These are phyloP conservation scores for Plebejus argus DNA, from an alignment of 2,888 invertebrate genomes.

Conservation along the genomic window DNA sequence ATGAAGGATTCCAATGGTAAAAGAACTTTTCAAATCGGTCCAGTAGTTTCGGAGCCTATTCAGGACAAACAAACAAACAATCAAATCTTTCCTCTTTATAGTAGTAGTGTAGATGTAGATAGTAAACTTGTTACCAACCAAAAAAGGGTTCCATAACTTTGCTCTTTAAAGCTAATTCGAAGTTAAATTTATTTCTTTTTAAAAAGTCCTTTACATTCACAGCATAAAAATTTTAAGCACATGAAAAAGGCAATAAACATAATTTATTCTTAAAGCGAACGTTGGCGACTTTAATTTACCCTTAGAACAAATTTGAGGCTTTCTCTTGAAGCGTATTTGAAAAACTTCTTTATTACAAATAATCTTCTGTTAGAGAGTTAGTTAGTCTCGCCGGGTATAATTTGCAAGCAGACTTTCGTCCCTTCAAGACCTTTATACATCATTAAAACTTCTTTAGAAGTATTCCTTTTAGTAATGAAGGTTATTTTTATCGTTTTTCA, in stretches of 20 bases:
- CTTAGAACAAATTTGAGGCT: conserved; percentile 33
- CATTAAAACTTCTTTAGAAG: conserved; percentile 42
- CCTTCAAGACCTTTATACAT: conserved; percentile 42
- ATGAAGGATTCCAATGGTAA: too few species aligned
- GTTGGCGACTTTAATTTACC: conserved; percentile 31
- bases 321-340: conserved; percentile 27
- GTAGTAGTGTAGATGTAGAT: too few species aligned
- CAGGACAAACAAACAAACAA: too few species aligned
- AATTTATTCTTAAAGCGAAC: conserved; percentile 33
- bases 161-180: background rate
- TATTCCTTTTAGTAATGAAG: conserved; percentile 20
- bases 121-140: background rate
- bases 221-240: conserved; percentile 17
- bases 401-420: conserved; percentile 42
- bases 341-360: conserved; percentile 33
- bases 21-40: too few species aligned
- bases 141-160: background rate
- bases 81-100: too few species aligned
- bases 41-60: too few species aligned
- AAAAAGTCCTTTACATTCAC: conserved; percentile 9
- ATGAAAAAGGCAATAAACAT: conserved; percentile 33
- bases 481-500: background rate
- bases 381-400: conserved; percentile 36
- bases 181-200: conserved; percentile 7
- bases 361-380: conserved; percentile 27